Conservation (phyloP, 2,113 vertebrate genomes). For the Entomyzon cyanotis region DNA sequence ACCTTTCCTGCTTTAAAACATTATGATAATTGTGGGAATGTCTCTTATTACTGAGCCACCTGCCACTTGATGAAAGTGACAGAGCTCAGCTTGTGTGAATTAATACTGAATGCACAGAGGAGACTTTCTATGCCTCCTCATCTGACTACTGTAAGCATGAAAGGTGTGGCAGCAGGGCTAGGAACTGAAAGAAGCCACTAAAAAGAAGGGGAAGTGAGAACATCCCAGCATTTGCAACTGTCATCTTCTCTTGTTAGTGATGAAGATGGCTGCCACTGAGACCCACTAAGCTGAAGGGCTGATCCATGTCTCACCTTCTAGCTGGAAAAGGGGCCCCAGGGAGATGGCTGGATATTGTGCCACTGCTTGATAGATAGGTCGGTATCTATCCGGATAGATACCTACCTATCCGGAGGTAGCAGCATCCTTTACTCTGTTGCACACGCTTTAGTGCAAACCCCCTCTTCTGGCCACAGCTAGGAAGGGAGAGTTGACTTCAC, state of each 20-base stretch:
- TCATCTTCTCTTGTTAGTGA: not conserved
- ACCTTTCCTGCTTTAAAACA: constrained; percentile 5
- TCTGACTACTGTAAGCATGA: not conserved
- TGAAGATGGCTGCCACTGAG: not conserved
- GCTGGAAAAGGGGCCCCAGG: not conserved
- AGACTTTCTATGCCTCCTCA: not conserved
- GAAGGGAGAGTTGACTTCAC: not conserved
- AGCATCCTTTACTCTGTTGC: not conserved
- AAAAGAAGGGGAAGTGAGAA: not conserved
- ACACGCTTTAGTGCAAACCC: fast-evolving
- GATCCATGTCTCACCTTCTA: not conserved
- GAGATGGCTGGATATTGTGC: not conserved
- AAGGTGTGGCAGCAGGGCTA: not conserved
- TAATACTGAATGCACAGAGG: not conserved
- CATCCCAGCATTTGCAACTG: not conserved
- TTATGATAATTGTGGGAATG: not conserved
- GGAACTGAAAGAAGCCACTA: not conserved
- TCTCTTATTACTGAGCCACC: not conserved
- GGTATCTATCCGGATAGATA: too few species aligned
- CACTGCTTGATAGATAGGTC: not conserved
- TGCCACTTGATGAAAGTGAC: not conserved
- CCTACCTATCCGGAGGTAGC: not conserved
- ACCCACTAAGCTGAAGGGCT: not conserved
- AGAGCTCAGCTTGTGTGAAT: not conserved
- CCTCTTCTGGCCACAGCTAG: not conserved